Evolutionary conservation across 1,140 invertebrate genomes (phyloP), one percentile per base, ranked within the genome.

Genomic region (Pogonomyrmex californicus): DNA sequence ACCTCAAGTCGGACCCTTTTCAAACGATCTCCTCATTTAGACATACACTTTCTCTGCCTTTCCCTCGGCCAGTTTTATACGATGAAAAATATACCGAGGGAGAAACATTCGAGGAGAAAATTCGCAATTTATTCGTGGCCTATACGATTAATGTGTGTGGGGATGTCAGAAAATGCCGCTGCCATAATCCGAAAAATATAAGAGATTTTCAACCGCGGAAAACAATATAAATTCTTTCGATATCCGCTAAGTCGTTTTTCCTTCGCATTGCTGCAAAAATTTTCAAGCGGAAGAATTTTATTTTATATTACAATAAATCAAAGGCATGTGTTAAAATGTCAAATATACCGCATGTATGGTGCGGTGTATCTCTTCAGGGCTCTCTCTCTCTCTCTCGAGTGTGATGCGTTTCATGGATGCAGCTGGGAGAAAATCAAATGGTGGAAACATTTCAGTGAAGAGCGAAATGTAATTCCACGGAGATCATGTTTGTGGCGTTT

Each of bases 1-100:
- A 79, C 75, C 75, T 66, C 65, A 60, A 60, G 65, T 71, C 70
- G 60, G 68, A 88, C 60, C 51, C 78, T 76, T 86, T 81, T 86
- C 85, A 86, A 75, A 79, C 62, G 65, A 86, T 68, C 85, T 81
- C 85, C 86, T 88, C 71, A 78, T 85, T 70, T 71, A 63, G 60
- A 71, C 58, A 33, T 65, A 86, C 38, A 82, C 77, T 71, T 73
- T 65, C 66, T 65, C 44, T 51, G 12, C 36, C 33, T 79, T 38
- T 78, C 41, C 36, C 63, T 75, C 14, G 60, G 33, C 33, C 47
- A 4, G 51, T 60, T 63, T 75, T 60, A 36, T 54, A 68, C 58
- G 51, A 56, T 87, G 79, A 85, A 87, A 76, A 76, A 58, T 76
- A 83, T 49, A 83, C 49, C 68, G 4, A 44, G 0, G 23, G 38